Evolutionary conservation across 2,797 vertebrate genomes (phyloP).

Genomic region (Tapirus indicus): DNA sequence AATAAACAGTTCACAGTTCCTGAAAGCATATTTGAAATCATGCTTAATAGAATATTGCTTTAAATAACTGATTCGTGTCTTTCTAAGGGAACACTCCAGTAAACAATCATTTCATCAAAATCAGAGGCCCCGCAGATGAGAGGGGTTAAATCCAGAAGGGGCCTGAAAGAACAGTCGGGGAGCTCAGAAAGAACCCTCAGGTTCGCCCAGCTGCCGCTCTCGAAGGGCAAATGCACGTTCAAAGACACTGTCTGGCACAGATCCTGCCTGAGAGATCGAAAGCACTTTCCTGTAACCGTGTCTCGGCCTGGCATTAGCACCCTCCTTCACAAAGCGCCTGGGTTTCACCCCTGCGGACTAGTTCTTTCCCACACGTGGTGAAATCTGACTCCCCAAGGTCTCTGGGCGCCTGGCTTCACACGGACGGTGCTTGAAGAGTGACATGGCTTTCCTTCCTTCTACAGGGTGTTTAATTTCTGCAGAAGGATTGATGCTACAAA

Average conservation of each 20-base stretch:
- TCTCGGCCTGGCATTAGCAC: constrained; percentile 59
- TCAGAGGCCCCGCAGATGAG: neutral
- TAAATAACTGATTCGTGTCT: neutral
- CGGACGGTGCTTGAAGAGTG: neutral
- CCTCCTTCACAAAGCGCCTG: constrained; percentile 12
- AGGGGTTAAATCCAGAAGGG: neutral
- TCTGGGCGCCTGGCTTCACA: constrained; percentile 52
- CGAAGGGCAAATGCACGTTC: constrained; percentile 13
- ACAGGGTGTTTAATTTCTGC: neutral
- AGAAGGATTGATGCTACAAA: neutral
- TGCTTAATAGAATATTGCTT: neutral
- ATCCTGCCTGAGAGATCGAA: neutral
- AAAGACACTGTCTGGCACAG: constrained; percentile 40
- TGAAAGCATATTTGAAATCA: neutral
- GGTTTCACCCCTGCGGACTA: neutral
- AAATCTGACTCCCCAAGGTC: constrained; percentile 77
- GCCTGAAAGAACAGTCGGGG: neutral
- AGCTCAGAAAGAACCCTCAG: neutral
- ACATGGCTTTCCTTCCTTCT: neutral
- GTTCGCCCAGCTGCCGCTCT: neutral
- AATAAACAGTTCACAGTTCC: neutral
- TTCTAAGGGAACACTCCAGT: neutral
- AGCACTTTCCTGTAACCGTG: constrained; percentile 2
- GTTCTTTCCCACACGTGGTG: constrained; percentile 72
- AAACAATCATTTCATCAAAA: neutral